A percentile compares a stretch with the other conserved stretches of the same genome.
phyloP scores from a whole-genome alignment of 2,113 vertebrate genomes.

The Eulacestoma nigropectus region DNA sequence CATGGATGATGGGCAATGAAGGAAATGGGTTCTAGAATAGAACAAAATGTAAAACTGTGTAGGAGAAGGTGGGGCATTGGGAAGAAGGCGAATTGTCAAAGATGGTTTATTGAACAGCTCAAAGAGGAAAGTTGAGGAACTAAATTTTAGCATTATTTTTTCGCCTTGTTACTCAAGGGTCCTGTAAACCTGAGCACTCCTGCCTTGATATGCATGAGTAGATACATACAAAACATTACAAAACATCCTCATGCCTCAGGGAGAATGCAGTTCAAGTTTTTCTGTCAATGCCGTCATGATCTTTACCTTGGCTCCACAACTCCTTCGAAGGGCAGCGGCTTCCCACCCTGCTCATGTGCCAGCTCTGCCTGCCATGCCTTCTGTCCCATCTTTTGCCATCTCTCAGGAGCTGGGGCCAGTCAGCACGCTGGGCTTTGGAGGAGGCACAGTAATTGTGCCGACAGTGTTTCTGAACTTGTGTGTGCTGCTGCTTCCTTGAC shows the following conservation, averaged over 20 bases:
- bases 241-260: fast-evolving
- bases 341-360: neutral
- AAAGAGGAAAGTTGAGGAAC: neutral
- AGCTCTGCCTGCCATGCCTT: neutral
- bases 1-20: neutral
- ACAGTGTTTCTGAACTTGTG: neutral
- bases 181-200: neutral
- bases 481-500: neutral
- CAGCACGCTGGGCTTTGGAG: neutral
- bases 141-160: neutral
- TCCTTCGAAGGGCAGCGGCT: neutral
- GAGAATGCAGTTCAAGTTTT: neutral
- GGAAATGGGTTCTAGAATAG: neutral
- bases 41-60: neutral
- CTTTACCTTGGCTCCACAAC: neutral
- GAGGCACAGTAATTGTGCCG: neutral
- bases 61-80: neutral
- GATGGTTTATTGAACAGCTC: neutral
- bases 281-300: neutral
- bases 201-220: neutral
- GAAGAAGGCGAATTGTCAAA: neutral
- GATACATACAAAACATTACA: neutral
- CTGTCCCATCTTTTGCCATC: neutral
- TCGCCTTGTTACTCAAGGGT: neutral
- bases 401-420: neutral